Conservation (phyloP, 2,888 invertebrate species). For the Xestia xanthographa region DNA sequence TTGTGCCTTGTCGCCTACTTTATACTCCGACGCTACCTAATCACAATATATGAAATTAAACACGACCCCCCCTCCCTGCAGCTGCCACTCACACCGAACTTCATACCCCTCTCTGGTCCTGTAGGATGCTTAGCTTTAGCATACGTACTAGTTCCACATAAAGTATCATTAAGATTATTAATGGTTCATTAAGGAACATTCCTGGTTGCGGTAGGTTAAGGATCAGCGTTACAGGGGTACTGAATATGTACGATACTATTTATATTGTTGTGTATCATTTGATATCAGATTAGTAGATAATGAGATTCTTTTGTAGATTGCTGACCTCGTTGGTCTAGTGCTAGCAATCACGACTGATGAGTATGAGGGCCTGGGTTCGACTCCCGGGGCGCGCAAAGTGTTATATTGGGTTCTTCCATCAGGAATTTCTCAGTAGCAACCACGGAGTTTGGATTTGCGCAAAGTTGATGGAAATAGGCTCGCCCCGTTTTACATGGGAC, state of each 20-base stretch:
- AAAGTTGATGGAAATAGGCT: neutral
- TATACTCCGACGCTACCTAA: conserved; percentile 36
- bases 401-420: neutral
- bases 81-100: neutral
- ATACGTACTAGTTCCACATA: conserved; percentile 23
- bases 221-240: neutral
- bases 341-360: neutral
- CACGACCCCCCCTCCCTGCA: neutral
- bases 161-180: conserved; percentile 43
- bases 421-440: neutral
- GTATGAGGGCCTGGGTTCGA: neutral
- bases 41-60: conserved; percentile 51
- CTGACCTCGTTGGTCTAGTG: neutral
- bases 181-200: conserved; percentile 39
- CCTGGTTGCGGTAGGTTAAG: neutral
- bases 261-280: conserved; percentile 12
- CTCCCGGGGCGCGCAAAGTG: neutral
- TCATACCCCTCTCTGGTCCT: neutral
- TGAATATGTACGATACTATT: neutral
- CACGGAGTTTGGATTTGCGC: neutral
- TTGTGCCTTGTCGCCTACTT: neutral
- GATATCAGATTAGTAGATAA: conserved; percentile 13
- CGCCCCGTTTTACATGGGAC: neutral
- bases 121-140: neutral
- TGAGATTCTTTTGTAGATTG: neutral